Evolutionary conservation across 2,113 vertebrate genomes (phyloP).

Genomic region (Burhinus oedicnemus): DNA sequence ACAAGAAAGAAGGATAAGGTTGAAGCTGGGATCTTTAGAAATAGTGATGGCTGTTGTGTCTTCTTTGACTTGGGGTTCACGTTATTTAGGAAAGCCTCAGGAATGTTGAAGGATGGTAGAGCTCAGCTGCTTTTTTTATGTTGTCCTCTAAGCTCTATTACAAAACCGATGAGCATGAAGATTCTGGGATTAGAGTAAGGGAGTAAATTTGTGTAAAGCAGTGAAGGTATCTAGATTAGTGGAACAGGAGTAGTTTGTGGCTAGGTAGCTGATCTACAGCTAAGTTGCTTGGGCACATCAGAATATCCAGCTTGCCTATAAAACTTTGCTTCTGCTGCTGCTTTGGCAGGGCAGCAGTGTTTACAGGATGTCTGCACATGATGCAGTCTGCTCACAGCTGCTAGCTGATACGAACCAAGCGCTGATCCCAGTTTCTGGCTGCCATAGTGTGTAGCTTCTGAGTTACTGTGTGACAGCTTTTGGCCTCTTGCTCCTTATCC

Average conservation of each 20-base stretch:
- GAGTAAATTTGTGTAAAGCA: neutral
- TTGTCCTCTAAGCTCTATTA: neutral
- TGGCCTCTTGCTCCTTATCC: constrained; percentile 43
- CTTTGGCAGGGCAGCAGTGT: constrained; percentile 22
- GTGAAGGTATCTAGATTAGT: neutral
- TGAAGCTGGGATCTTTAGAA: neutral
- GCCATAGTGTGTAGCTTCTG: constrained; percentile 7
- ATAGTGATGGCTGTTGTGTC: neutral
- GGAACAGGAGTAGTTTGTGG: neutral
- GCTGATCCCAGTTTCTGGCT: constrained; percentile 44
- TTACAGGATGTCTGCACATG: neutral
- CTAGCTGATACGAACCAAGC: neutral
- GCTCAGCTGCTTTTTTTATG: neutral
- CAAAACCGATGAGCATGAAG: neutral
- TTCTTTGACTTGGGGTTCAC: neutral
- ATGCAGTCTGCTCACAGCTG: constrained; percentile 20
- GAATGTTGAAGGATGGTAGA: neutral
- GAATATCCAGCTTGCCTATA: constrained; percentile 37
- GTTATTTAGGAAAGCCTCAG: neutral
- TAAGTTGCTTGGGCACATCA: constrained; percentile 28
- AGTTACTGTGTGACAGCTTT: constrained; percentile 65
- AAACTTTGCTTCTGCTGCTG: constrained; percentile 30
- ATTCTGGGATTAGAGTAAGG: neutral
- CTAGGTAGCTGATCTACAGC: neutral
- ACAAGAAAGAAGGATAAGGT: neutral